A percentile compares a stretch with the other conserved stretches of the same genome.
These are phyloP conservation scores for Aspidapion aeneum DNA, from an alignment of 2,888 invertebrate species.

Conservation along the genomic window DNA sequence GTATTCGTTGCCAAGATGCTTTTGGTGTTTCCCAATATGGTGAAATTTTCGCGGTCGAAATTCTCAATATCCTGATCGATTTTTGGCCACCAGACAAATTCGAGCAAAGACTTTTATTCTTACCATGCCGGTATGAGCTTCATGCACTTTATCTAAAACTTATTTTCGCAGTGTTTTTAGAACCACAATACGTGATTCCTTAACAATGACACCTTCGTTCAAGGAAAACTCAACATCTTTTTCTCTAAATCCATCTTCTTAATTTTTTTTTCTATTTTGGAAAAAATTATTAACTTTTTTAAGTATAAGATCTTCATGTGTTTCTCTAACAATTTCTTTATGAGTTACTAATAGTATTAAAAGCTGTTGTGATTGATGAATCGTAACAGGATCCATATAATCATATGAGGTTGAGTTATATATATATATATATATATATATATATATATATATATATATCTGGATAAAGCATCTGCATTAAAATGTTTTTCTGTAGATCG, in stretches of 20 bases:
- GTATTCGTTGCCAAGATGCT: neutral
- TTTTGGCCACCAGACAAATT: neutral
- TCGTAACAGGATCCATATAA: too few relatives aligned
- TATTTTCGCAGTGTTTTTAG: neutral
- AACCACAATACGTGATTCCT: neutral
- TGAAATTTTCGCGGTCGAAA: neutral
- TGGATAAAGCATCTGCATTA: neutral
- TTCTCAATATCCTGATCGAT: neutral
- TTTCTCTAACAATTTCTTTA: too few relatives aligned
- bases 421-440: too few relatives aligned
- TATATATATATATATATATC: too few relatives aligned
- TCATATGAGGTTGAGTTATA: too few relatives aligned
- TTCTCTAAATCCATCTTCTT: neutral
- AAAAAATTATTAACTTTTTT: neutral
- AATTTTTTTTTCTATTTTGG: neutral
- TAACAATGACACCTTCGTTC: neutral
- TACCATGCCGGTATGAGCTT: neutral
- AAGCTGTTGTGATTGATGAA: too few relatives aligned
- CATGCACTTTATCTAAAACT: neutral
- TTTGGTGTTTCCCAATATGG: neutral
- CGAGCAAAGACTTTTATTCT: neutral
- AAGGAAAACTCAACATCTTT: neutral
- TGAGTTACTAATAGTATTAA: too few relatives aligned
- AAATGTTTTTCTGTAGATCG: neutral
- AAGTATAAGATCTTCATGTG: too few relatives aligned